phyloP scores from a whole-genome alignment of 2,113 vertebrate genomes.

The Muntiacus muntjak region DNA sequence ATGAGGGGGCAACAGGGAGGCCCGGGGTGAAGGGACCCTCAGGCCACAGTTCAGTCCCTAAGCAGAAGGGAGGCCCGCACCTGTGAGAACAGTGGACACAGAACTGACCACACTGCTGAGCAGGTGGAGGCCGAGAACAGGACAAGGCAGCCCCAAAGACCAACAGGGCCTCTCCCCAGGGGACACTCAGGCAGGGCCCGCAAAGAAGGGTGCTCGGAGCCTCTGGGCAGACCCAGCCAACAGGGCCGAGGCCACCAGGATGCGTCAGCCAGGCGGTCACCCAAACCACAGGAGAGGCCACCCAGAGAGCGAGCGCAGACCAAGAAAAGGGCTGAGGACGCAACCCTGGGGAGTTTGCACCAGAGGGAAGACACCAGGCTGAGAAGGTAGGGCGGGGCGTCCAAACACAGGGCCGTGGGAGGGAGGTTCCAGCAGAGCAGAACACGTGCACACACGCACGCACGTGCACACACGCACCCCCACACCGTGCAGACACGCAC shows the following conservation, averaged over 20 bases:
- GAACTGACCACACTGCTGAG: background rate
- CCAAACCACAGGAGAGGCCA: background rate
- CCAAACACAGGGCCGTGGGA: background rate
- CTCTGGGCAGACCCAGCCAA: background rate
- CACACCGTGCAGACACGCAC: background rate
- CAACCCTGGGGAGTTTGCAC: background rate
- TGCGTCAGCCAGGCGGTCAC: background rate
- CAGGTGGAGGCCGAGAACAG: background rate
- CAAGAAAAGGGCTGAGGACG: background rate
- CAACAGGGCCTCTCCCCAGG: background rate
- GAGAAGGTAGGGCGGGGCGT: background rate
- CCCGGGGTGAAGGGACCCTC: background rate
- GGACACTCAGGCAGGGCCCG: background rate
- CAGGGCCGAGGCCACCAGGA: background rate
- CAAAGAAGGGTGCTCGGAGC: background rate
- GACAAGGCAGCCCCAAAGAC: background rate
- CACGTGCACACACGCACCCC: background rate
- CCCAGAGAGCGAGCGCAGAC: background rate
- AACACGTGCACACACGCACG: background rate
- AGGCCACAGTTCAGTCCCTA: background rate
- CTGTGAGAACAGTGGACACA: slow-evolving; percentile 6
- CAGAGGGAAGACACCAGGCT: background rate
- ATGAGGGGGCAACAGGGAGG: background rate
- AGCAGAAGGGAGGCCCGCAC: background rate
- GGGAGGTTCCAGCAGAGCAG: background rate